phyloP scores from a whole-genome alignment of 2,888 invertebrate genomes.

The Kryphioiulus occultus region DNA sequence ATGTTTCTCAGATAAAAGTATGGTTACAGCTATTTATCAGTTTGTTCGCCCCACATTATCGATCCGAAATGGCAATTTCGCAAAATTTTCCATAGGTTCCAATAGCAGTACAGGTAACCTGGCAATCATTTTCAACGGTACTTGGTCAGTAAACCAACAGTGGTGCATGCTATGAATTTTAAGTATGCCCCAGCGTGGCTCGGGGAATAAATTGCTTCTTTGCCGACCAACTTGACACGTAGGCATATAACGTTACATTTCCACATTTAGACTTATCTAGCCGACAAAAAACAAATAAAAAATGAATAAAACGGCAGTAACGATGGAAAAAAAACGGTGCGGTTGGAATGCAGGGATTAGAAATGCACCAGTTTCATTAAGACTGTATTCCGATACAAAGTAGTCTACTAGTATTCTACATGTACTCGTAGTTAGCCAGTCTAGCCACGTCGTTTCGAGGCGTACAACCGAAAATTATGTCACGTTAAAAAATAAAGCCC shows the following conservation, averaged over 20 bases:
- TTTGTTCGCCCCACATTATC: too few species aligned
- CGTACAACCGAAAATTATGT: constrained; percentile 2
- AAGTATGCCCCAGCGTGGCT: not conserved
- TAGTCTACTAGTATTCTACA: not conserved
- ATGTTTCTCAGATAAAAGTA: too few species aligned
- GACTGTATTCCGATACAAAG: not conserved
- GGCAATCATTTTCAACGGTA: not conserved
- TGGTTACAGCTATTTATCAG: too few species aligned
- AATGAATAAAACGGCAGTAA: not conserved
- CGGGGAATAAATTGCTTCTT: not conserved
- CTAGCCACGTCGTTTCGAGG: not conserved
- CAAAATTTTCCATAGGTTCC: too few species aligned
- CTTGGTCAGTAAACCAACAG: constrained; percentile 22
- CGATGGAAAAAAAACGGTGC: not conserved
- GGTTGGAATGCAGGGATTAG: not conserved
- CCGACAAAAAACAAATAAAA: constrained; percentile 21
- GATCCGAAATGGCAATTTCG: too few species aligned
- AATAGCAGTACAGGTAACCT: not conserved
- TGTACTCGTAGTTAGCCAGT: not conserved
- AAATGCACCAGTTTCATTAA: constrained; percentile 15
- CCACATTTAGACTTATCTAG: not conserved
- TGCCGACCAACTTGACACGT: not conserved
- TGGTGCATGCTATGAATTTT: not conserved
- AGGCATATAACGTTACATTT: not conserved
- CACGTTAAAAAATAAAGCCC: not conserved